Evolutionary conservation across 2,113 vertebrate genomes (phyloP), one percentile per base, ranked within the genome.

Genomic region (Coregonus clupeaformis): DNA sequence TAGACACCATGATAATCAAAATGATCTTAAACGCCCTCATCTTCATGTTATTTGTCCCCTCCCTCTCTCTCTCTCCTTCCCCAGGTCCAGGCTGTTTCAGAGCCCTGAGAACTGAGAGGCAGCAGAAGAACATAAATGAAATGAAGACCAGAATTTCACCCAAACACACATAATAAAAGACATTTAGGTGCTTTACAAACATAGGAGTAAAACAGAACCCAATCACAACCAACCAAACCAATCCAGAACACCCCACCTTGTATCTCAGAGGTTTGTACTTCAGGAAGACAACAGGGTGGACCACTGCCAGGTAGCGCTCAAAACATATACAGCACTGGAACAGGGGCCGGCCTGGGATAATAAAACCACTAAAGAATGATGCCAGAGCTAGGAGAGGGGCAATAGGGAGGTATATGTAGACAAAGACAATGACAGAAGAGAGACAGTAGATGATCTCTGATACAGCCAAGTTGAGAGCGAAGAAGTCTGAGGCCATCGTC

Each of bases 321-420:
- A 76, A n/a, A 69, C 74, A 75, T 14, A 75, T 45, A 18, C 30
- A 69, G 55, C 52, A 24, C 74, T 62, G 66, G 55, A 75, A 75
- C 32, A 69, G 30, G 25, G 73, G 73, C 1, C 65, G 65, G 5
- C n/a, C n/a, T 45, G 27, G 7, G 6, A 5, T 18, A 18, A n/a
- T 20, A 29, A 74, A 55, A 4, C 42, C 72, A 13, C 1, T 45
- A n/a, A 45, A 68, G 20, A 45, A 68, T 29, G 36, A 0, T 2
- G 2, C 0, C 9, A 24, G 6, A 12, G 16, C 42, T 1, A 6
- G 13, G 7, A 42, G 0, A 42, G 9, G 36, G 0, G 36, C 7
- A 42, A 42, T 42, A 42, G 0, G 36, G 36, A 42, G 36, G 0
- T 42, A 7, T 42, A 42, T 42, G 6, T 42, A 42, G 7, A 42